Conservation (phyloP, 2,888 invertebrate species). For the Rhabditoides inermis region DNA sequence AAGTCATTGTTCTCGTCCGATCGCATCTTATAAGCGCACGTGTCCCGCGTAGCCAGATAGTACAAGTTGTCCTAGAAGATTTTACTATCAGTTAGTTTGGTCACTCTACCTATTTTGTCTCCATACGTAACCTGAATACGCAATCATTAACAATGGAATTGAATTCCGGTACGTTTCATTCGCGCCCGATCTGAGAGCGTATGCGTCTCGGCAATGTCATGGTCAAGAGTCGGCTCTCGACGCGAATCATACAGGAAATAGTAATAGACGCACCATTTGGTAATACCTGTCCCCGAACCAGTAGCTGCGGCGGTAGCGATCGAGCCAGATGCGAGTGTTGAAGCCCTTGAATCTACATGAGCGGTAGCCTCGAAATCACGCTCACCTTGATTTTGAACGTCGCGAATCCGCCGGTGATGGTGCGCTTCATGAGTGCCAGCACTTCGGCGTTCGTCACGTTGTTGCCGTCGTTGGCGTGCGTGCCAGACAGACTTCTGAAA, state of each 20-base stretch:
- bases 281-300: conserved; percentile 50
- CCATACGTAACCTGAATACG: too few species aligned
- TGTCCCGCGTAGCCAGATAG: conserved; percentile 43
- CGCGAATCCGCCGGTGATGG: conserved; percentile 40
- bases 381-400: conserved; percentile 27
- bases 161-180: too few species aligned
- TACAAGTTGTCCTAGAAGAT: conserved; percentile 45
- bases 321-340: conserved; percentile 47
- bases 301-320: conserved; percentile 41
- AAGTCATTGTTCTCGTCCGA: conserved; percentile 37
- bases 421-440: conserved; percentile 39
- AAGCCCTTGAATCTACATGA: conserved; percentile 27
- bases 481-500: conserved; percentile 35
- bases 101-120: too few species aligned
- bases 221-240: too few species aligned
- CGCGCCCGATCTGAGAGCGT: too few species aligned
- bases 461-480: conserved; percentile 38
- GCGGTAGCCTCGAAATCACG: not conserved
- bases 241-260: too few species aligned
- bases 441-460: conserved; percentile 36
- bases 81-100: conserved; percentile 2
- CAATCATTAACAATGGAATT: too few species aligned
- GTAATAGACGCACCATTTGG: conserved; percentile 30
- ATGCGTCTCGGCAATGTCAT: too few species aligned
- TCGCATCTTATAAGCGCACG: conserved; percentile 46